Percentiles rank a stretch among this genome's conserved stretches.
These are phyloP conservation scores for Nematostella vectensis DNA, from an alignment of 92 coral and sea anemone species.

Conservation along the genomic window DNA sequence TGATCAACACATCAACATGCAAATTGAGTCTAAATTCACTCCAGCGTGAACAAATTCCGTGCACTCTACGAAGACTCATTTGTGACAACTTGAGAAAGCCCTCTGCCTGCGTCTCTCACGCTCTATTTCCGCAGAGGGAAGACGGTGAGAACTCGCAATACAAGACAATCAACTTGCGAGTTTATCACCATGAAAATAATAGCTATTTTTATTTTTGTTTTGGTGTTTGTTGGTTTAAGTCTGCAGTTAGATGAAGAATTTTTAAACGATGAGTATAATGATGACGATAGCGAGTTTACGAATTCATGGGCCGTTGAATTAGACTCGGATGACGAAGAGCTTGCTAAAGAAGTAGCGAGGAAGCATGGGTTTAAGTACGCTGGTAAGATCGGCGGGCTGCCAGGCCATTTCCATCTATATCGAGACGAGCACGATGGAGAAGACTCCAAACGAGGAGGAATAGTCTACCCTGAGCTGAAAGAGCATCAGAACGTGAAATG, in stretches of 20 bases:
- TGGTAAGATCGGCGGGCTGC: slow-evolving; percentile 59
- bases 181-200: no score
- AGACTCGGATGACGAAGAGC: slow-evolving; percentile 51
- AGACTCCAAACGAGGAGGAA: slow-evolving; percentile 56
- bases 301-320: slow-evolving; percentile 77
- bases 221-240: slow-evolving; percentile 10
- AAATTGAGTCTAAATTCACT: no score
- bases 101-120: no score
- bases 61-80: no score
- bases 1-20: no score
- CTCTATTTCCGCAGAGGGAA: no score
- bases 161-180: no score
- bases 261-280: slow-evolving; percentile 16
- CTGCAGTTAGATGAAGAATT: slow-evolving; percentile 10
- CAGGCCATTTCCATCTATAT: slow-evolving; percentile 60
- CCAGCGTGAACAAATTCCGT: no score
- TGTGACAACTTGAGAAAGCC: no score
- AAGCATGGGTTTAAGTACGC: slow-evolving; percentile 61
- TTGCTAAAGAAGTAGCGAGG: slow-evolving; percentile 68
- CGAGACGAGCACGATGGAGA: slow-evolving; percentile 29
- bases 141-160: no score
- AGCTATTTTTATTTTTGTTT: not conserved
- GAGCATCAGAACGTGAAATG: slow-evolving; percentile 79
- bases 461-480: slow-evolving; percentile 34
- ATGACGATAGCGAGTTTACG: slow-evolving; percentile 34